A percentile compares a stretch with the other conserved stretches of the same genome.
Conservation (phyloP, 1,140 invertebrate genomes). For the Orchestia grillus region DNA sequence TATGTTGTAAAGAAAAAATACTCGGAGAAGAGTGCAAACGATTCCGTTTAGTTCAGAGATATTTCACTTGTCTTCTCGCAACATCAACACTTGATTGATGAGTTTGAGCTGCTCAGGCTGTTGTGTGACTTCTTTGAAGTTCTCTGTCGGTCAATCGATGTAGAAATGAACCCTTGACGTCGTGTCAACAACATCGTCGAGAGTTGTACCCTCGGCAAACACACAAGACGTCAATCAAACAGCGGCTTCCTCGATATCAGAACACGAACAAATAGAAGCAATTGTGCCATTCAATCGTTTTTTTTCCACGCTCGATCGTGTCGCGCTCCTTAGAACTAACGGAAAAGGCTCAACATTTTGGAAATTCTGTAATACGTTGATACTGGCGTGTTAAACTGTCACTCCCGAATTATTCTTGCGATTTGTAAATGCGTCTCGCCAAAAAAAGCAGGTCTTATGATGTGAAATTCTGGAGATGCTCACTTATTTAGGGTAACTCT, state of each 20-base stretch:
- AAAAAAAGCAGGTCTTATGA: too few species aligned
- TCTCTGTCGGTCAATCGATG: not conserved
- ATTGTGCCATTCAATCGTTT: not conserved
- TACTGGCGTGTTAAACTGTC: too few species aligned
- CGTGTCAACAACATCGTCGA: not conserved
- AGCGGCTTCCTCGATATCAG: not conserved
- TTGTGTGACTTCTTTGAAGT: not conserved
- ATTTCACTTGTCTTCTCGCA: not conserved
- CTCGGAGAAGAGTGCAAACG: too few species aligned
- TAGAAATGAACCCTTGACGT: not conserved
- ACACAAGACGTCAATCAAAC: not conserved
- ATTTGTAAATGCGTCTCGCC: too few species aligned
- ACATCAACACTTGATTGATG: not conserved
- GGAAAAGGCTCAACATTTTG: too few species aligned
- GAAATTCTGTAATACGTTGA: too few species aligned
- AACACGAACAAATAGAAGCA: not conserved
- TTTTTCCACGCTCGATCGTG: too few species aligned
- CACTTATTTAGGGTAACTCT: too few species aligned
- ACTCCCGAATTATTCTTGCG: too few species aligned
- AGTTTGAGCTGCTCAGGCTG: not conserved
- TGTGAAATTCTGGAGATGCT: too few species aligned
- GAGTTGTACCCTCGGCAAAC: not conserved
- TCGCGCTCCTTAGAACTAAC: too few species aligned
- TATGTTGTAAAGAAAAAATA: too few species aligned
- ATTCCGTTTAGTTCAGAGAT: not conserved